Base-by-base conservation (phyloP, 2,888 invertebrate species). In the Steinernema scapterisci region DNA sequence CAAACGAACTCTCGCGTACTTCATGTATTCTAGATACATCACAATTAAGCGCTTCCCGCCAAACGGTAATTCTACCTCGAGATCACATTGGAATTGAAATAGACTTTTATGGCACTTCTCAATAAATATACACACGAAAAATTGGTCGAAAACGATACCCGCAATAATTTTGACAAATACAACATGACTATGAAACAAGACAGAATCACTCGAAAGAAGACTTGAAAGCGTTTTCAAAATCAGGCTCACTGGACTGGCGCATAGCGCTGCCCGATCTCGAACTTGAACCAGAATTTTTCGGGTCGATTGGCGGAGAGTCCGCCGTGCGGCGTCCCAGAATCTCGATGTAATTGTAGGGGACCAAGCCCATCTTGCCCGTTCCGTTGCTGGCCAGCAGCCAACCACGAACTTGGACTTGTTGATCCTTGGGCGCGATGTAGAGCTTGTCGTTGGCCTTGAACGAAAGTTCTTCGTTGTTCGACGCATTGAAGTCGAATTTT, bases 401-500 rank as follows among this genome's bases (percentile, higher is more conserved):
- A 45, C 89, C 91, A 77, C 89, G 87, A 7, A 90, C 86, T 78
- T 88, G 87, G 2, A 92, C 92, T 89, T 97, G 96, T 27, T 94
- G 90, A 80, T 92, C 92, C 87, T 89, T 89, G 0, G 96, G 95
- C 0, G 96, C 96, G 11, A 97, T 89, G 74, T 91, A 90, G 6
- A 97, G 89, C 45, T 91, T 91, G 85, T 95, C 93, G 79, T 94
- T 94, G 73, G 91, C 90, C 79, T 90, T 90, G 85, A 97, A 91
- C 78, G 92, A 91, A 43, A 97, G 88, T 88, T 97, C 97, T 77
- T 92, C 92, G 0, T 91, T 91, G 16, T 91, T 91, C 51, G 87
- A 84, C 0, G 91, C 90, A 0, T 92, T 92, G 89, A 94, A 96
- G 87, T 93, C 92, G 88, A 92, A 93, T 19, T 92, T 90, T 1